Percentiles rank a stretch among this genome's conserved stretches.
Conservation (phyloP, 92 coral and sea anemone species). For the Heliopora coerulea region DNA sequence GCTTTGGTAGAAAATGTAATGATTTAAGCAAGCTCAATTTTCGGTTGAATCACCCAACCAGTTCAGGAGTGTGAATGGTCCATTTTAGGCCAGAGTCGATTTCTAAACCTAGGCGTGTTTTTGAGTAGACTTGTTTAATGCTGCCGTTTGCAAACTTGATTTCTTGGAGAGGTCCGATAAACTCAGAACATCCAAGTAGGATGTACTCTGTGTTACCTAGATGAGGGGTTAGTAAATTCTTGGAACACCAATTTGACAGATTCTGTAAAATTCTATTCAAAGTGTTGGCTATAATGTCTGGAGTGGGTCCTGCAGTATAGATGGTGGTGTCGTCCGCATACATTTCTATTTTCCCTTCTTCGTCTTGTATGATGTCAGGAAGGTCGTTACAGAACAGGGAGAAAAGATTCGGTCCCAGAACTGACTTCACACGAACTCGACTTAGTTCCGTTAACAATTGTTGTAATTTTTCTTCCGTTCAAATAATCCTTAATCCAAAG, state of each 20-base stretch:
- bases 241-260: slow-evolving; percentile 14
- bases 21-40: slow-evolving; percentile 40
- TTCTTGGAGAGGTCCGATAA: slow-evolving; percentile 36
- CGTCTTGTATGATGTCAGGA: slow-evolving; percentile 33
- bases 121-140: slow-evolving; percentile 18
- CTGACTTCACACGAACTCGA: background rate
- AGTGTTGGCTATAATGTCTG: background rate
- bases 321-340: slow-evolving; percentile 46
- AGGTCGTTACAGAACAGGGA: slow-evolving; percentile 12
- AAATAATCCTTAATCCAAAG: background rate
- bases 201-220: slow-evolving; percentile 34
- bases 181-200: slow-evolving; percentile 15
- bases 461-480: background rate
- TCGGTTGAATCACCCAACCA: background rate
- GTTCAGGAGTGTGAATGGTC: background rate
- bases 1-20: slow-evolving; percentile 31
- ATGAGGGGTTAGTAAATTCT: slow-evolving; percentile 24
- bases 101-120: slow-evolving; percentile 29
- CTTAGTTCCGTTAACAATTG: background rate
- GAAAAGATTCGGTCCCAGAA: slow-evolving; percentile 6
- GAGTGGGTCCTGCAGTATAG: slow-evolving; percentile 8
- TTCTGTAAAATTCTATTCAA: background rate
- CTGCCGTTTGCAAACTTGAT: slow-evolving; percentile 11
- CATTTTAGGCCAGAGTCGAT: slow-evolving; percentile 20
- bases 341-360: slow-evolving; percentile 40